Evolutionary conservation across 1,140 invertebrate genomes (phyloP).

Genomic region (Coboldia fuscipes): DNA sequence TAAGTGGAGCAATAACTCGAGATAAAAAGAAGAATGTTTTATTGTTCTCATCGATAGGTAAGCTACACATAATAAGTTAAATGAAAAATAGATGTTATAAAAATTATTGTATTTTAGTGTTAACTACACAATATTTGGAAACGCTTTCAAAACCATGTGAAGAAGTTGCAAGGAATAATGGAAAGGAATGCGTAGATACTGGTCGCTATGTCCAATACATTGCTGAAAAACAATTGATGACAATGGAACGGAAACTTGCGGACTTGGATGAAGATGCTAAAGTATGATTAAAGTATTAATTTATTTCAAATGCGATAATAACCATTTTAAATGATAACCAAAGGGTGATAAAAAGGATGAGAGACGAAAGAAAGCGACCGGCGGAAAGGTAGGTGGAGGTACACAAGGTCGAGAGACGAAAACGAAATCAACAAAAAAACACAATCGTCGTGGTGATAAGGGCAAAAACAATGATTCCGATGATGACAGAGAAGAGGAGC

Average conservation of each 20-base stretch:
- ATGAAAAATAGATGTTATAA: constrained; percentile 11
- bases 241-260: constrained; percentile 8
- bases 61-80: constrained; percentile 25
- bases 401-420: constrained; percentile 87
- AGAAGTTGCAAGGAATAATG: constrained; percentile 42
- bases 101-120: constrained; percentile 26
- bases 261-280: constrained; percentile 6
- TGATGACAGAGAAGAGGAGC: constrained; percentile 31
- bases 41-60: constrained; percentile 15
- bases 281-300: not conserved
- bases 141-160: constrained; percentile 45
- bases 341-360: constrained; percentile 69
- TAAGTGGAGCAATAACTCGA: constrained; percentile 37
- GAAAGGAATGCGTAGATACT: constrained; percentile 42
- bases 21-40: constrained; percentile 18
- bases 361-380: constrained; percentile 63
- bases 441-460: constrained; percentile 25
- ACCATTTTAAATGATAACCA: constrained; percentile 22
- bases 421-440: constrained; percentile 80
- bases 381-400: constrained; percentile 73
- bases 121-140: constrained; percentile 43
- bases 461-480: constrained; percentile 30
- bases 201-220: constrained; percentile 40
- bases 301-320: not conserved
- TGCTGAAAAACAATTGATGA: constrained; percentile 32